Conservation (phyloP, 2,797 vertebrate species). For the Synaphobranchus kaupii region DNA sequence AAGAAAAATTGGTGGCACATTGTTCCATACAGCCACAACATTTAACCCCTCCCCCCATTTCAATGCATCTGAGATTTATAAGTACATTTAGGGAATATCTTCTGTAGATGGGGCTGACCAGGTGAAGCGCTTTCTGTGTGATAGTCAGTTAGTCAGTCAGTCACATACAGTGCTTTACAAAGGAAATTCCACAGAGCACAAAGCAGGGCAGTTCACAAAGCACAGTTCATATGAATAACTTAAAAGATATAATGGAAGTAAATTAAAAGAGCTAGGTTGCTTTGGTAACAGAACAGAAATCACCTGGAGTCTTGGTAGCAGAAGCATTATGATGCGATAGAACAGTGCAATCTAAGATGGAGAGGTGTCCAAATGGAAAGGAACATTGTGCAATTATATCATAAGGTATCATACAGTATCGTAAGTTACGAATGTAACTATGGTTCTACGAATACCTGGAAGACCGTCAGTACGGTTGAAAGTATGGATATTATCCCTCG, state of each 20-base stretch:
- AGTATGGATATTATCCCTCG: no score
- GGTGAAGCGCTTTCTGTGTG: slow-evolving; percentile 8
- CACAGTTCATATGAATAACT: not conserved
- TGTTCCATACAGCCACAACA: slow-evolving; percentile 32
- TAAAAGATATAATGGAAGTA: not conserved
- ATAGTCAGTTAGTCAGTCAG: slow-evolving; percentile 21
- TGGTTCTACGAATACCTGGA: no score
- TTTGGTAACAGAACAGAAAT: not conserved
- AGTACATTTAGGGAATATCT: slow-evolving; percentile 17
- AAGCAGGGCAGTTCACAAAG: not conserved
- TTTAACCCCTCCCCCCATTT: slow-evolving; percentile 24
- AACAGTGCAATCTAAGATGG: not conserved
- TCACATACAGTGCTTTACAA: not conserved
- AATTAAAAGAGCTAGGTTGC: not conserved
- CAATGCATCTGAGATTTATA: slow-evolving; percentile 29
- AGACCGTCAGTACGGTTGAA: no score
- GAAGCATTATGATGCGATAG: not conserved
- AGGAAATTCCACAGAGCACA: not conserved
- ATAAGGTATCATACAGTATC: no score
- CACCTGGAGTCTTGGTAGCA: not conserved
- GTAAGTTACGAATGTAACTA: no score
- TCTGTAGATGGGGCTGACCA: not conserved
- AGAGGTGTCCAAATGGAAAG: not conserved
- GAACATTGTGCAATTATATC: not conserved
- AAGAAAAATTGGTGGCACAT: slow-evolving; percentile 46